These are phyloP conservation scores for Pteronura brasiliensis DNA, from an alignment of 2,113 vertebrate genomes.

Conservation along the genomic window DNA sequence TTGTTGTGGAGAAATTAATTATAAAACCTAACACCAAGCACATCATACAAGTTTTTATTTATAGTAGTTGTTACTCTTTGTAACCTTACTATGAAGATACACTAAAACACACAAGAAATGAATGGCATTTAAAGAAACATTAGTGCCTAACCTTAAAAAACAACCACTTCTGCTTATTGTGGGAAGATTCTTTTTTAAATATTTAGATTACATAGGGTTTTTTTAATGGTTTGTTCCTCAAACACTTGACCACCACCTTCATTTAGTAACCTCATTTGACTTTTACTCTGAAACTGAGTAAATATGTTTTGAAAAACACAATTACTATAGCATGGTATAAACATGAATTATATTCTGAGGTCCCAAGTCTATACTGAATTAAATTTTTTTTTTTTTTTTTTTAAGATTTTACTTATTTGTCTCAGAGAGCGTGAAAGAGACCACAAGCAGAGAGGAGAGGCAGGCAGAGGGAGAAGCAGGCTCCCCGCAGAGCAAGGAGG, in stretches of 20 bases:
- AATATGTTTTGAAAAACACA: constrained; percentile 29
- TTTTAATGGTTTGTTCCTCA: neutral
- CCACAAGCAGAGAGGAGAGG: neutral
- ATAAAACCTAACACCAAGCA: neutral
- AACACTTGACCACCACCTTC: neutral
- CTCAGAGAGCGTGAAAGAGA: neutral
- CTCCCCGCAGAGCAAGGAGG: neutral
- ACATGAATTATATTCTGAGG: neutral
- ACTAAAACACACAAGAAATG: neutral
- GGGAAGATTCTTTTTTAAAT: neutral
- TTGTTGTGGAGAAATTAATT: constrained; percentile 44
- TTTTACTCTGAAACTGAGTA: constrained; percentile 3
- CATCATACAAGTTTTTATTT: neutral
- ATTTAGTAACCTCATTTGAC: constrained; percentile 27
- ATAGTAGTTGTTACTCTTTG: neutral
- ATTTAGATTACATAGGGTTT: constrained; percentile 21
- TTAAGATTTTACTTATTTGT: neutral
- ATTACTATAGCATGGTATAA: neutral
- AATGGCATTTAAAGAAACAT: neutral
- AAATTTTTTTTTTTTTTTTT: neutral
- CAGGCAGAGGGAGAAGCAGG: neutral
- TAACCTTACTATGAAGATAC: neutral
- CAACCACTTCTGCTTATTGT: neutral
- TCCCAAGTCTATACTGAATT: neutral
- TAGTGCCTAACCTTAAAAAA: constrained; percentile 4